A percentile compares a stretch with the other conserved stretches of the same genome.
These are phyloP conservation scores for Parazoanthus darwini DNA, from an alignment of 92 coral and sea anemone genomes.

Conservation along the genomic window DNA sequence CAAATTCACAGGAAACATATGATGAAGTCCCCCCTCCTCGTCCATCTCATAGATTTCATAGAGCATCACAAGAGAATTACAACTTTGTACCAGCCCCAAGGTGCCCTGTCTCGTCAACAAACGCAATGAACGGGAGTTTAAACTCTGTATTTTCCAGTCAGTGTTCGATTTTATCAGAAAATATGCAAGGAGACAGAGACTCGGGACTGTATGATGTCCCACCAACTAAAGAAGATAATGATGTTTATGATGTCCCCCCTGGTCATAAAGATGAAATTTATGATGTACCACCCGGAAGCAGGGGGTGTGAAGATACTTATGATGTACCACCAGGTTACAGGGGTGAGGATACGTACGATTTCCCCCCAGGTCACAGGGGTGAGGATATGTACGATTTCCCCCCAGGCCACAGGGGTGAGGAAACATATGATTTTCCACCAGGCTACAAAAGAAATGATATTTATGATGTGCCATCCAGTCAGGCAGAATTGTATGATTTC, in stretches of 20 bases:
- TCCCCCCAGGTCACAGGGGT: constrained; percentile 32
- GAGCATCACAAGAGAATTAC: constrained; percentile 66
- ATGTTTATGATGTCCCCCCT: constrained; percentile 62
- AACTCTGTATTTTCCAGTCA: constrained; percentile 49
- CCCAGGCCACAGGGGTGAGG: constrained; percentile 23
- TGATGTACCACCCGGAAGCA: constrained; percentile 47
- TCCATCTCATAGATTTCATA: constrained; percentile 19
- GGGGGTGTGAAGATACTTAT: constrained; percentile 12
- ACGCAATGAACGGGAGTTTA: constrained; percentile 16
- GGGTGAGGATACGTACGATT: constrained; percentile 37
- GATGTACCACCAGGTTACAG: constrained; percentile 47
- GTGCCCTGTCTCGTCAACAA: constrained; percentile 33
- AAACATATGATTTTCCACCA: constrained; percentile 61
- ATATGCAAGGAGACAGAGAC: constrained; percentile 54
- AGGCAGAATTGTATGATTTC: background rate
- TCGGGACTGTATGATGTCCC: constrained; percentile 71
- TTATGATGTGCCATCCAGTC: constrained; percentile 34
- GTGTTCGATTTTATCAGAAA: constrained; percentile 40
- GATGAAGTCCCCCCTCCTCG: constrained; percentile 55
- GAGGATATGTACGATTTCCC: constrained; percentile 55
- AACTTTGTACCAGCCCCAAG: constrained; percentile 67
- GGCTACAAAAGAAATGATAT: background rate
- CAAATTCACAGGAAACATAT: constrained; percentile 56
- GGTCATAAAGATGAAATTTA: constrained; percentile 28
- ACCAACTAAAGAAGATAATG: constrained; percentile 42